Base-by-base conservation (phyloP, 2,113 vertebrate genomes). In the rabbit (Oryctolagus cuniculus) region DNA sequence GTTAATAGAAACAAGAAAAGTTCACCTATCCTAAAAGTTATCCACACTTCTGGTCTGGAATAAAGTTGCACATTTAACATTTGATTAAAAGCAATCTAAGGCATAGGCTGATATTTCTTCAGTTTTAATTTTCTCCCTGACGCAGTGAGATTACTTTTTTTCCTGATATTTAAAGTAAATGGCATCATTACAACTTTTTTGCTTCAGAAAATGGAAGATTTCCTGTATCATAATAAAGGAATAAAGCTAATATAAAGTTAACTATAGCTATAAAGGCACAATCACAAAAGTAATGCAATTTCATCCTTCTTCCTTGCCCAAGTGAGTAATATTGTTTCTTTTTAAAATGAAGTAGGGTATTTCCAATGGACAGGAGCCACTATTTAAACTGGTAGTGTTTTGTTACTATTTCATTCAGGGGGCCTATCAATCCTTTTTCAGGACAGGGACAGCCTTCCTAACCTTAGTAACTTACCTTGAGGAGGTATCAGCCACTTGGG, bases 81-180 rank as follows among this genome's bases (percentile, higher is more conserved):
- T 64, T 87, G 38, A 75, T 85, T 89, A 92, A 89, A 91, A 72
- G 51, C 12, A 89, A 64, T 36, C 75, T 69, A 64, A 72, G 24
- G 29, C 6, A 82, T 2, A 58, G 38, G 89, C 72, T 10, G 21
- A 93, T 79, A 53, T 11, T 24, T 31, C 34, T 34, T 70, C 49
- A 44, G 44, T 91, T 75, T 38, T 91, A 72, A 53, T 94, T 94
- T 63, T 93, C 38, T 89, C 91, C 75, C 87, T 19, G 88, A 55
- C 16, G 81, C 6, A 78, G 2, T 34, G 58, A 66, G 13, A n/a
- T 38, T 85, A 81, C 3, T 94, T 70, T 77, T 66, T 78, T 72
- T 58, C 53, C 58, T 85, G 36, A 66, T 24, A 81, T 29, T 74
- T 95, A 80, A 74, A 53, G 36, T 69, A 95, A 2, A 79, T 21